phyloP scores from a whole-genome alignment of 1,140 invertebrate species.

The Phocides pigmalion region DNA sequence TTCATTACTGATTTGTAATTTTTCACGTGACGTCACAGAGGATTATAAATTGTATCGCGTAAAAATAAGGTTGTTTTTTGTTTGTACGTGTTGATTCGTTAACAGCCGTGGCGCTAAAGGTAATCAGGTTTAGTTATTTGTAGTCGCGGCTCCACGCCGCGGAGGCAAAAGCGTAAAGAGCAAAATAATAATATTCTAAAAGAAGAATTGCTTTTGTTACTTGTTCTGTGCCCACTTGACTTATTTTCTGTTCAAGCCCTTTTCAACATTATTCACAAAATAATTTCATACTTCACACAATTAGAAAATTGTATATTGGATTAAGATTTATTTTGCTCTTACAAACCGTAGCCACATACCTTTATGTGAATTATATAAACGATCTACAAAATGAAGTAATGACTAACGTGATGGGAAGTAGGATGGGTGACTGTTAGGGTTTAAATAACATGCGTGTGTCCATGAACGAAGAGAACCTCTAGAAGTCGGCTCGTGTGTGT shows the following conservation, averaged over 20 bases:
- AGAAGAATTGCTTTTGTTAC: conserved; percentile 15
- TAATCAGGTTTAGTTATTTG: conserved; percentile 35
- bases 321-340: too few species aligned
- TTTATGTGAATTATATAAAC: too few species aligned
- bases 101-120: conserved; percentile 17
- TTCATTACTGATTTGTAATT: conserved; percentile 35
- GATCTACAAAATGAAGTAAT: too few species aligned
- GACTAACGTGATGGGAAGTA: too few species aligned
- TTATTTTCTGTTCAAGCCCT: conserved; percentile 4
- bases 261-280: background rate
- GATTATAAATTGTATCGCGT: conserved; percentile 4
- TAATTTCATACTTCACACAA: background rate
- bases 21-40: background rate
- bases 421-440: too few species aligned
- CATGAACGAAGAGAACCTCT: too few species aligned
- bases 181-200: conserved; percentile 32
- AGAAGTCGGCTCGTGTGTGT: too few species aligned
- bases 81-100: background rate
- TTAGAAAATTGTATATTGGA: too few species aligned
- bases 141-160: conserved; percentile 5
- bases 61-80: conserved; percentile 7
- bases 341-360: too few species aligned
- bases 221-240: conserved; percentile 11
- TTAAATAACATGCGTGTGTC: too few species aligned
- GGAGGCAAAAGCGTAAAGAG: conserved; percentile 18